Base-by-base conservation (phyloP, 2,888 invertebrate species). In the Tachina fera region DNA sequence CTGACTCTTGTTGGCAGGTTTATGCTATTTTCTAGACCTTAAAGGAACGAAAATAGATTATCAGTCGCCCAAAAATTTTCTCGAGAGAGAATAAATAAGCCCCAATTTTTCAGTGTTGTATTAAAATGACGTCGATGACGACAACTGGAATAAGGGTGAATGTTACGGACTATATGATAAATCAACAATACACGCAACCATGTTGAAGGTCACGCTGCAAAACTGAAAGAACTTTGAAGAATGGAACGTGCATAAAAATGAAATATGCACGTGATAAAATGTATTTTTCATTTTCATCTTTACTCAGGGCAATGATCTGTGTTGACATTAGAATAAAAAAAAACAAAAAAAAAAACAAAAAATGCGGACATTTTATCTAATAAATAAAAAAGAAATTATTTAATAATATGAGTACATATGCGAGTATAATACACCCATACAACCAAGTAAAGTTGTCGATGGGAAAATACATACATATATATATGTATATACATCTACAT, bases 241-340 rank as follows among this genome's bases (percentile, higher is more conserved):
- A 70, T 75, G 61, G 56, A 76, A 82, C 61, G 82, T 82, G 53
- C 75, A 70, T 70, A 70, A 70, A 82, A 70, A 51, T 70, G 70
- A 61, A 76, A 76, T 70, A 76, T 63, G 82, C 76, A 82, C 82
- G 82, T 82, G 82, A 76, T 82, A 58, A 82, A 82, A 82, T 76
- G 82, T 63, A 56, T 47, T 82, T 81, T 82, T 76, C 56, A 60
- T 81, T 76, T 63, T 10, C 82, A 82, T 82, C 82, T 82, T 76
- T 22, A 76, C 75, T 41, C 22, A 71, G 82, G 82, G 82, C 82
- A 82, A 82, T 82, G 82, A 82, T 82, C 82, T 82, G 82, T 61
- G 76, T 82, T 76, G 70, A 82, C 82, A 82, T 76, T 82, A 76
- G 41, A 61, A 67, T 31, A 31, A 75, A 45, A 70, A 53, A 58